These are phyloP conservation scores for Mesoclemmys tuberculata DNA, from an alignment of 2,113 vertebrate genomes.

Conservation along the genomic window DNA sequence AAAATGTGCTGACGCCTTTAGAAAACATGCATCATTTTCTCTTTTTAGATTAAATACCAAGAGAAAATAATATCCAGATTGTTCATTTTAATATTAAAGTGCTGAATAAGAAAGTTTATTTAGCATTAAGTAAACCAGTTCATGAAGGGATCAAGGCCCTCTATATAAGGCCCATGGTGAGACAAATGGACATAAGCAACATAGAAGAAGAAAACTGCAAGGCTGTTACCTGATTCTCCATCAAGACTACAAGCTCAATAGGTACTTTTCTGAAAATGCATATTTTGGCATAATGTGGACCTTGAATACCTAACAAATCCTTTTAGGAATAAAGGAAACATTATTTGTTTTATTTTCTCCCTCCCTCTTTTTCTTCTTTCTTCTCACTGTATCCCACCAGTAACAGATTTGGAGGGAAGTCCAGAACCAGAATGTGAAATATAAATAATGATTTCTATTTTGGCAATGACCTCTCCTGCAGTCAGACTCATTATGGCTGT, in stretches of 20 bases:
- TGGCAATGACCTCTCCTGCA: not conserved
- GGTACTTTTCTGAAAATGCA: not conserved
- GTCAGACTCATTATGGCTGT: rapidly evolving
- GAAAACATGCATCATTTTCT: not conserved
- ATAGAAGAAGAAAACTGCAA: not conserved
- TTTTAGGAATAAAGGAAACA: not conserved
- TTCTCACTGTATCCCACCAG: not conserved
- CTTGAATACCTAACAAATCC: not conserved
- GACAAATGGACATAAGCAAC: not conserved
- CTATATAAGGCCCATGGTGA: not conserved
- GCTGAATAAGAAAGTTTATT: not conserved
- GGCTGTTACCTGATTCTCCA: not conserved
- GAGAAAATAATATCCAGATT: not conserved
- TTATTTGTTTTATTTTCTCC: rapidly evolving
- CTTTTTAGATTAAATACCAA: not conserved
- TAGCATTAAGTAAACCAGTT: not conserved
- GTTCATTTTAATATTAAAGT: not conserved
- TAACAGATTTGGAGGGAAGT: not conserved
- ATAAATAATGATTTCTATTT: not conserved
- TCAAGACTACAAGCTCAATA: not conserved
- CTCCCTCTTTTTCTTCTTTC: not conserved
- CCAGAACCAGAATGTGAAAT: not conserved
- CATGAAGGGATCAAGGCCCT: not conserved
- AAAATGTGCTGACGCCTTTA: not conserved
- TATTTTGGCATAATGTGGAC: not conserved